These are phyloP conservation scores for Diabrotica virgifera DNA, from an alignment of 1,140 invertebrate species.

Conservation along the genomic window DNA sequence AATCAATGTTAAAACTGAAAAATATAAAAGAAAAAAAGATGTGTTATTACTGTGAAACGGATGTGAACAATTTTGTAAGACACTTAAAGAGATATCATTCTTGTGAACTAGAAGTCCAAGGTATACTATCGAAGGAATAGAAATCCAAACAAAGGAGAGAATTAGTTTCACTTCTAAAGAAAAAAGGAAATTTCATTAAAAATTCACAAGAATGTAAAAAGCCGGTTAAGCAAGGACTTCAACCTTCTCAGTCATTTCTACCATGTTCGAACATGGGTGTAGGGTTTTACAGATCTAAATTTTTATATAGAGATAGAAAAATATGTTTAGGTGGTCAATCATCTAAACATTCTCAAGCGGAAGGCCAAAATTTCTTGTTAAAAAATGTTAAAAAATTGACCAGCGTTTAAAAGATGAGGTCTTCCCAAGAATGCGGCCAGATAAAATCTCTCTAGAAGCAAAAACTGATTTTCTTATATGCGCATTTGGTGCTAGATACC, in stretches of 20 bases:
- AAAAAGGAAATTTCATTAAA: conserved; percentile 23
- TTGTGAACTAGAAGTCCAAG: conserved; percentile 16
- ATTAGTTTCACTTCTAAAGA: conserved; percentile 19
- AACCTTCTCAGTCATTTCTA: not conserved
- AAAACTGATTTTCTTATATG: conserved; percentile 34
- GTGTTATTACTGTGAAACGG: conserved; percentile 26
- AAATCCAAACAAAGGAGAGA: conserved; percentile 19
- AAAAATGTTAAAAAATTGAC: conserved; percentile 19
- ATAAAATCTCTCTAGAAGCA: conserved; percentile 31
- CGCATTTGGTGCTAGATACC: conserved; percentile 24
- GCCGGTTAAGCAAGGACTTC: conserved; percentile 2
- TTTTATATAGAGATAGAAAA: conserved; percentile 13
- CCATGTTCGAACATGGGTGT: conserved; percentile 1
- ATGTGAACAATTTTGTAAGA: conserved; percentile 21
- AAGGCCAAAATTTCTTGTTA: conserved; percentile 4
- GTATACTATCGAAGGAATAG: conserved; percentile 16
- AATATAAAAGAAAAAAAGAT: conserved; percentile 14
- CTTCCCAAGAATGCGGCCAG: conserved; percentile 31
- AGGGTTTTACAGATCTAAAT: conserved; percentile 10
- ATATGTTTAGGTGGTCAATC: no score
- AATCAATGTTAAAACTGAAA: not conserved
- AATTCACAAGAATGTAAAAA: conserved; percentile 5
- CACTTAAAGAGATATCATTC: conserved; percentile 23
- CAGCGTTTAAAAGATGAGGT: conserved; percentile 26
- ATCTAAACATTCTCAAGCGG: conserved; percentile 11